phyloP scores from a whole-genome alignment of 2,797 vertebrate species.

The Mionectes olivaceus region DNA sequence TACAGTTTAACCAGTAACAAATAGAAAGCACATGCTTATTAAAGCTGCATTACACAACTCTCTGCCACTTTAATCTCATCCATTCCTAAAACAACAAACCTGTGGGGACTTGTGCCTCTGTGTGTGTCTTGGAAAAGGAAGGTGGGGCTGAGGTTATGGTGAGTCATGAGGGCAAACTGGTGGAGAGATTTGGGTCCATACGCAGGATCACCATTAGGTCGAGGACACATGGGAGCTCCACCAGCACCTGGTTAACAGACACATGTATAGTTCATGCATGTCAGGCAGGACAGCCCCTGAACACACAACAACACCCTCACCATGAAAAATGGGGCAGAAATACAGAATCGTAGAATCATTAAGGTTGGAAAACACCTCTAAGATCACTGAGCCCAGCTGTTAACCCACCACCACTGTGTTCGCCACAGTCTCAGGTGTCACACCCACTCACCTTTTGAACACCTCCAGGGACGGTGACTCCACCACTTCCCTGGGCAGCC shows the following conservation, averaged over 20 bases:
- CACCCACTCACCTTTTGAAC: too few relatives aligned
- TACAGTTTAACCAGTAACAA: constrained; percentile 34
- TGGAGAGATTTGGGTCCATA: not conserved
- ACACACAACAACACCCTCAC: not conserved
- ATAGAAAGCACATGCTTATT: constrained; percentile 59
- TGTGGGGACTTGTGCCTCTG: not conserved
- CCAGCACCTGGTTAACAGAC: not conserved
- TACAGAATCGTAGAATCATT: not conserved
- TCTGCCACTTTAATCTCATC: not conserved
- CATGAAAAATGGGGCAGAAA: not conserved
- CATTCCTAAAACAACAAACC: constrained; percentile 43
- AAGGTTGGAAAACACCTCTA: not conserved
- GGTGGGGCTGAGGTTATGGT: not conserved
- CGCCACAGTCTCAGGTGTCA: not conserved
- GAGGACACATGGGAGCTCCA: fast-evolving
- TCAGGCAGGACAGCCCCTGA: not conserved
- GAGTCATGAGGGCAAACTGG: not conserved
- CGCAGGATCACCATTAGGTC: not conserved
- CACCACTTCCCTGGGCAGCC: not conserved
- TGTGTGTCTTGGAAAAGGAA: constrained; percentile 3
- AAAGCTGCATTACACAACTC: constrained; percentile 19
- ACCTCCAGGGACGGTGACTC: not conserved
- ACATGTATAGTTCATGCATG: fast-evolving
- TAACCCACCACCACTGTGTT: not conserved
- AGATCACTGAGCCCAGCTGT: not conserved